A percentile compares a stretch with the other conserved stretches of the same genome.
Evolutionary conservation across 2,113 vertebrate genomes (phyloP).

Genomic region (Pao palembangensis): DNA sequence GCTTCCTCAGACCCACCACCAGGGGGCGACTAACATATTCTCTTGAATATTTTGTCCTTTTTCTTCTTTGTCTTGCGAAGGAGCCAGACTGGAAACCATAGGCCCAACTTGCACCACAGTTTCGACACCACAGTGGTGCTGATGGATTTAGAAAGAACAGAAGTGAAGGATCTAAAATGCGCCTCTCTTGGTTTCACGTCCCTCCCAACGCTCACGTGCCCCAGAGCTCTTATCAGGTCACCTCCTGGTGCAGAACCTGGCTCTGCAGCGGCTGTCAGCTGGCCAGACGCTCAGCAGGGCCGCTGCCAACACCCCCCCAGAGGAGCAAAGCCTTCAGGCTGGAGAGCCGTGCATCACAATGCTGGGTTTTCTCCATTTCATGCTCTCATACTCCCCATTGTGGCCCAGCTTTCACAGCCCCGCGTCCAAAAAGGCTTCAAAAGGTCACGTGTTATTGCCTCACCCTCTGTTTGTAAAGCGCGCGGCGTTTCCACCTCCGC

Average conservation of each 20-base stretch:
- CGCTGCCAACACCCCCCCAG: conserved; percentile 24
- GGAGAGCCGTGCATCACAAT: conserved; percentile 44
- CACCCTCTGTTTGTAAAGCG: conserved; percentile 49
- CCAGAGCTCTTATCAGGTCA: conserved; percentile 36
- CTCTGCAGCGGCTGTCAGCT: conserved; percentile 23
- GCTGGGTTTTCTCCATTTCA: conserved; percentile 58
- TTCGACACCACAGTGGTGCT: background rate
- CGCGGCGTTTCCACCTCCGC: conserved; percentile 30
- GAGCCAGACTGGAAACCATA: too few relatives aligned
- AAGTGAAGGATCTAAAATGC: background rate
- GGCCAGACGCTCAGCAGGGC: conserved; percentile 19
- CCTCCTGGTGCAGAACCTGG: conserved; percentile 28
- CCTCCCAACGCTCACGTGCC: conserved; percentile 7
- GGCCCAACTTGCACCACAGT: background rate
- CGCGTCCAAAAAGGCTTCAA: conserved; percentile 21
- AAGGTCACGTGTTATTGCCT: conserved; percentile 50
- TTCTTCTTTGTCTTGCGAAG: too few relatives aligned
- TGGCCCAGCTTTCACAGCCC: conserved; percentile 46
- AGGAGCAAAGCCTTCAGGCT: conserved; percentile 38
- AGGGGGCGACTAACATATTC: too few relatives aligned
- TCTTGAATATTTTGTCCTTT: too few relatives aligned
- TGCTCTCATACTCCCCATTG: conserved; percentile 61
- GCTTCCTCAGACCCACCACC: too few relatives aligned
- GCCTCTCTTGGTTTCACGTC: background rate
- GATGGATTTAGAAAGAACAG: background rate